Conservation (phyloP, 1,140 invertebrate species). For the Antheraea mylitta region DNA sequence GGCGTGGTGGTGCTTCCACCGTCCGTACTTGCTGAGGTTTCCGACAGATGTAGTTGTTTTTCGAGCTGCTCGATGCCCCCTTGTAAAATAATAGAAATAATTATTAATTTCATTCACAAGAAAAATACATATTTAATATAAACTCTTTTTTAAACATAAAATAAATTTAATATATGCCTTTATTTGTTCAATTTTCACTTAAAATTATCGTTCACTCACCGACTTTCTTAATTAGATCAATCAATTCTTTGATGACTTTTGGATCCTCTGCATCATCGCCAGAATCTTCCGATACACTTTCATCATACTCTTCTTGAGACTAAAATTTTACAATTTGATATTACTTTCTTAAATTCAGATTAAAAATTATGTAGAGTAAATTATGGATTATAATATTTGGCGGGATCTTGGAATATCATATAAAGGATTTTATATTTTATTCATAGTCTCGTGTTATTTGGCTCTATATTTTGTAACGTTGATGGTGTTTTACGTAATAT, state of each 20-base stretch:
- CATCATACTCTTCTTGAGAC: slow-evolving; percentile 84
- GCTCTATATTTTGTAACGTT: too few species aligned
- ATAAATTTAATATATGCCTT: too few species aligned
- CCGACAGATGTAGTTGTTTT: slow-evolving; percentile 84
- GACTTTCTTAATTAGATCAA: slow-evolving; percentile 91
- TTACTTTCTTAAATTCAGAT: too few species aligned
- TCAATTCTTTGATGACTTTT: slow-evolving; percentile 90
- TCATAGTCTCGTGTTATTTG: too few species aligned
- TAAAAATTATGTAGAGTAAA: too few species aligned
- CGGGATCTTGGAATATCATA: too few species aligned
- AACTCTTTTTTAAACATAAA: too few species aligned
- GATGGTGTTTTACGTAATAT: too few species aligned
- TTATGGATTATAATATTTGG: too few species aligned
- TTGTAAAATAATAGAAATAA: slow-evolving; percentile 24
- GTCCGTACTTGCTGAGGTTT: slow-evolving; percentile 49
- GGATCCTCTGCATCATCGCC: slow-evolving; percentile 86
- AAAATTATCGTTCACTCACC: slow-evolving; percentile 66
- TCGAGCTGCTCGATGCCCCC: slow-evolving; percentile 88
- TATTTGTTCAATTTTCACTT: not conserved
- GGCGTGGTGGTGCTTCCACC: slow-evolving; percentile 75
- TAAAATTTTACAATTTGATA: slow-evolving; percentile 44
- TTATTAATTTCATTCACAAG: slow-evolving; percentile 27
- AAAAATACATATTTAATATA: too few species aligned
- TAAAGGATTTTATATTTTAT: too few species aligned
- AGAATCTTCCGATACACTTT: slow-evolving; percentile 57